phyloP scores from a whole-genome alignment of 2,113 vertebrate species.

The Salvator merianae region DNA sequence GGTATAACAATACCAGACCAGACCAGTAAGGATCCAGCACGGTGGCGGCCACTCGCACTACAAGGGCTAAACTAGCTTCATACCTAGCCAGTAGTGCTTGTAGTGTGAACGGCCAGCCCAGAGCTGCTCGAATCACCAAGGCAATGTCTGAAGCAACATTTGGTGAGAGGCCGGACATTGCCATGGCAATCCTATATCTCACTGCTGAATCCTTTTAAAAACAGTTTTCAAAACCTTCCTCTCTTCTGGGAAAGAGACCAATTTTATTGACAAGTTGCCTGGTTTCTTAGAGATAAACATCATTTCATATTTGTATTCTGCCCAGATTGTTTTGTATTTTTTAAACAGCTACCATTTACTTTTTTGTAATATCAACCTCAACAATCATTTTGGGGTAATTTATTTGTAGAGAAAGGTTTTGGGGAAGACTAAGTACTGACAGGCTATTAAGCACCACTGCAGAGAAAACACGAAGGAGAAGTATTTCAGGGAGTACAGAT shows the following conservation, averaged over 20 bases:
- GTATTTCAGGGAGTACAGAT: not conserved
- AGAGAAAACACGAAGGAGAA: not conserved
- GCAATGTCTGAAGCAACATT: no score
- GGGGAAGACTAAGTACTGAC: not conserved
- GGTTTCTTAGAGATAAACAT: no score
- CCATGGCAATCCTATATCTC: not conserved
- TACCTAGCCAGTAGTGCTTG: no score
- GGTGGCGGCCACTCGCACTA: no score
- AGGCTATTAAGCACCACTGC: not conserved
- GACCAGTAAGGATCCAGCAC: no score
- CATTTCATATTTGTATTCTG: no score
- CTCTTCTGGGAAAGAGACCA: not conserved
- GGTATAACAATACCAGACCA: no score
- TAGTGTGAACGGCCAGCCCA: no score
- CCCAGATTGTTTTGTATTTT: not conserved
- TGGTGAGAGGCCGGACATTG: no score
- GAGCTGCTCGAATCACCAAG: no score
- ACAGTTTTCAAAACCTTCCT: not conserved
- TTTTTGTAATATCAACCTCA: not conserved
- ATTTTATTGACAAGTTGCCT: not conserved
- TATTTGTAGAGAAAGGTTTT: not conserved
- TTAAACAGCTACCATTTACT: not conserved
- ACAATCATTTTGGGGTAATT: not conserved
- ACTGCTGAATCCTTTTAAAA: not conserved
- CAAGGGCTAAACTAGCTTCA: no score